Evolutionary conservation across 2,113 vertebrate genomes (phyloP).

Genomic region (Melospiza georgiana): DNA sequence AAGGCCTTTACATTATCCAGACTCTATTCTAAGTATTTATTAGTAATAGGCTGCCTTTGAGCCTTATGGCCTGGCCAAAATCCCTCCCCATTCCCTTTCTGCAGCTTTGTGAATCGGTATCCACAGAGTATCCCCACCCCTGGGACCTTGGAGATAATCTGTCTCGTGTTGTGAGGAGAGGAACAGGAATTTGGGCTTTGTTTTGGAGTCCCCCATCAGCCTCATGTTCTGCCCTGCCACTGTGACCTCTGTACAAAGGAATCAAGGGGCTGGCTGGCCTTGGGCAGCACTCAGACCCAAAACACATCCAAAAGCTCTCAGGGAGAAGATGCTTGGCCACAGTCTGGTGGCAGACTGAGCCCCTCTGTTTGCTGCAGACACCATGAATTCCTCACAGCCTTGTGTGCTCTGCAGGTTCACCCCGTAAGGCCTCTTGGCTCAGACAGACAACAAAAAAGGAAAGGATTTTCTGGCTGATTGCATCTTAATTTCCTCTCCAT

Average conservation of each 20-base stretch:
- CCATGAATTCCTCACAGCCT: fast-evolving
- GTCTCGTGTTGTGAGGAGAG: not conserved
- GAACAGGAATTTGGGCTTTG: not conserved
- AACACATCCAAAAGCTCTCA: not conserved
- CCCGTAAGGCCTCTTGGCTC: not conserved
- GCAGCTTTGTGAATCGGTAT: too few species aligned
- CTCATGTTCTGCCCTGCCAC: fast-evolving
- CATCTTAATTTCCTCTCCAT: not conserved
- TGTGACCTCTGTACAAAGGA: fast-evolving
- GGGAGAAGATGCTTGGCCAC: fast-evolving
- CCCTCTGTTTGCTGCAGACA: not conserved
- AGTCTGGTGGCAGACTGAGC: fast-evolving
- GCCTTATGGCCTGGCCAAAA: not conserved
- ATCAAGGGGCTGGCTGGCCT: not conserved
- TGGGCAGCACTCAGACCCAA: not conserved
- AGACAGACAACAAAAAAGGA: not conserved
- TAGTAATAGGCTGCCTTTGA: not conserved
- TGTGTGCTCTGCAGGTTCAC: fast-evolving
- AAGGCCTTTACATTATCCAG: not conserved
- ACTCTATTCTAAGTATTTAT: not conserved
- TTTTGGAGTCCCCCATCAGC: not conserved
- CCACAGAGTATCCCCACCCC: fast-evolving
- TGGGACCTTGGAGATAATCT: fast-evolving
- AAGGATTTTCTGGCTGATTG: not conserved
- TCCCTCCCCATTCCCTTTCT: not conserved